phyloP scores from a whole-genome alignment of 2,797 vertebrate genomes.

The Pelobates cultripes region DNA sequence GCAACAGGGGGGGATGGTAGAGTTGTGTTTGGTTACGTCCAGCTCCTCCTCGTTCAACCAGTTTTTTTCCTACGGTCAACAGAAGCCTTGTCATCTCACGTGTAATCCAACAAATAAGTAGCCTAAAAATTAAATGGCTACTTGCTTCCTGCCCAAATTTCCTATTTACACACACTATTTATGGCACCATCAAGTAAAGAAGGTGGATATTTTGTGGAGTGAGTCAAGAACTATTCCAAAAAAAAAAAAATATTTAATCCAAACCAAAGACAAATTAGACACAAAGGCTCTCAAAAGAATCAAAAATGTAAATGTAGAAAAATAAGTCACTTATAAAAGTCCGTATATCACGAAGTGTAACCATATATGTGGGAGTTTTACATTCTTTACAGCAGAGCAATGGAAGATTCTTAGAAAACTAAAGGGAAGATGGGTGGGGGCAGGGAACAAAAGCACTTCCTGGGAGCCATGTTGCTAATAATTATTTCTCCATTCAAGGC shows the following conservation, averaged over 20 bases:
- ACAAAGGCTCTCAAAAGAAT: too few species aligned
- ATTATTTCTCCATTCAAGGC: not conserved
- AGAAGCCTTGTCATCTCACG: not conserved
- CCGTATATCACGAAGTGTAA: too few species aligned
- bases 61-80: not conserved
- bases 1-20: slow-evolving; percentile 27
- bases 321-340: not conserved
- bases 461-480: not conserved
- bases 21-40: not conserved
- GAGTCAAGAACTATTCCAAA: not conserved
- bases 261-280: too few species aligned
- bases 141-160: not conserved
- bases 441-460: not conserved
- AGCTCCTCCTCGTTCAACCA: slow-evolving; percentile 18
- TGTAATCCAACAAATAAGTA: not conserved
- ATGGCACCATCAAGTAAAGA: too few species aligned
- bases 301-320: not conserved
- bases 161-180: not conserved
- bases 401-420: too few species aligned
- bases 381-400: too few species aligned
- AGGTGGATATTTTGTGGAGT: too few species aligned
- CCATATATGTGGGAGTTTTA: too few species aligned
- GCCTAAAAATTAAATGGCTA: not conserved
- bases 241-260: not conserved
- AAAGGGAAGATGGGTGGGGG: not conserved